Evolutionary conservation across 64 coral and sea anemone genomes (phyloP).

Genomic region (Montipora sp.): DNA sequence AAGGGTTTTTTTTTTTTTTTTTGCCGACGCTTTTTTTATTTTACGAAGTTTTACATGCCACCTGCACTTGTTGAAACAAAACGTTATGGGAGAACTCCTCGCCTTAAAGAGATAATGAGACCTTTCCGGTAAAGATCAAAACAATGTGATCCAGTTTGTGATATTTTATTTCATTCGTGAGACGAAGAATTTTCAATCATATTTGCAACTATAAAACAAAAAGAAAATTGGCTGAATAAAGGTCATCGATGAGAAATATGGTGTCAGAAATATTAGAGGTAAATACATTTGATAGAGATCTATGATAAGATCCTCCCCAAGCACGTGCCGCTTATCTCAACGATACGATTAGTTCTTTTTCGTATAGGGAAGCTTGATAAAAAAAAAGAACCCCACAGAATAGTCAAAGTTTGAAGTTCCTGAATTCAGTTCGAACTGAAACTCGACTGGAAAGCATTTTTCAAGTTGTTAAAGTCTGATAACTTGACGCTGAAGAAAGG

Average conservation of each 20-base stretch:
- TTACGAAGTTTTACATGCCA: neutral
- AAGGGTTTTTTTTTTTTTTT: no score
- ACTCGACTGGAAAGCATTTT: no score
- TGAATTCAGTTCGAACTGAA: neutral
- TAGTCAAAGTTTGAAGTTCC: neutral
- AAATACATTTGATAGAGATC: neutral
- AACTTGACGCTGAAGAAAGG: neutral
- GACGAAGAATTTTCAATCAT: no score
- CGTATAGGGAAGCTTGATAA: neutral
- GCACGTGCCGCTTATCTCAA: conserved; percentile 27
- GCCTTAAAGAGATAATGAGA: neutral
- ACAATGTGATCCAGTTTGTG: neutral
- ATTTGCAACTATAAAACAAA: neutral
- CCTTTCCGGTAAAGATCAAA: neutral
- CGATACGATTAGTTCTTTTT: neutral
- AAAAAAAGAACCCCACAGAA: neutral
- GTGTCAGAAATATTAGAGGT: neutral
- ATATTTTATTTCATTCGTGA: neutral
- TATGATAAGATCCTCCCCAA: neutral
- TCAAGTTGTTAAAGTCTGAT: neutral
- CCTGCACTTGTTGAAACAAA: neutral
- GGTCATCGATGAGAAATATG: neutral
- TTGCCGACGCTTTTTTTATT: no score
- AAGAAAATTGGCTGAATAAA: neutral
- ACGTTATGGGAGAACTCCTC: neutral